Base-by-base conservation (phyloP, 2,888 invertebrate species). In the Polydrusus cervinus region DNA sequence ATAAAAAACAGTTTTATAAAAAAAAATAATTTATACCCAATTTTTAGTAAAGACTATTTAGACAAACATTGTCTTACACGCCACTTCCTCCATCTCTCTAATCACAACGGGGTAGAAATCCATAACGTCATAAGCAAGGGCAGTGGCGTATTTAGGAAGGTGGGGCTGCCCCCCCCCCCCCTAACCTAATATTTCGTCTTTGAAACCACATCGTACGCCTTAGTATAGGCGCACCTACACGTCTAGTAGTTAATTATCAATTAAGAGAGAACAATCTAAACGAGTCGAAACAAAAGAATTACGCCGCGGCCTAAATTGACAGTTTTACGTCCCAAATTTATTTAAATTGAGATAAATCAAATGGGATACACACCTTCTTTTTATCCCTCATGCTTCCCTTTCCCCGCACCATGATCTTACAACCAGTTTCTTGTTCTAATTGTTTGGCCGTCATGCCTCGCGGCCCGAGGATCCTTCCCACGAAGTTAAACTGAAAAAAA, bases 381-480 rank as follows among this genome's bases (percentile, higher is more conserved):
- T 98, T 98, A 89, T 99, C 98, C 88, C 99, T 92, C 98, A 99
- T 99, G 76, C 98, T 98, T 79, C 99, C 99, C 89, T 97, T 97
- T 87, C 99, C 99, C 90, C 99, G 93, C 85, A 99, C 98, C 99
- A 99, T 99, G 86, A 99, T 99, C 93, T 99, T 99, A 90, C 99
- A 99, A 83, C 99, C 99, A 84, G 99, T 99, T 91, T 99, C 99
- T 90, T 98, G 97, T 90, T 99, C 99, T 88, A 99, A 90, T 91
- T 99, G 99, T 90, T 99, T 99, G 69, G 99, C 99, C 81, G 99
- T 99, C 99, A 99, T 99, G 82, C 99, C 99, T 84, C 99, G 92
- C 80, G 99, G 99, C 68, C 99, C 99, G 86, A 99, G 91, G 90
- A 99, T 99, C 90, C 99, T 93, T 85, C 99, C 99, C 85, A 99